Conservation (phyloP, 2,888 invertebrate genomes). For the Ophion costatus region DNA sequence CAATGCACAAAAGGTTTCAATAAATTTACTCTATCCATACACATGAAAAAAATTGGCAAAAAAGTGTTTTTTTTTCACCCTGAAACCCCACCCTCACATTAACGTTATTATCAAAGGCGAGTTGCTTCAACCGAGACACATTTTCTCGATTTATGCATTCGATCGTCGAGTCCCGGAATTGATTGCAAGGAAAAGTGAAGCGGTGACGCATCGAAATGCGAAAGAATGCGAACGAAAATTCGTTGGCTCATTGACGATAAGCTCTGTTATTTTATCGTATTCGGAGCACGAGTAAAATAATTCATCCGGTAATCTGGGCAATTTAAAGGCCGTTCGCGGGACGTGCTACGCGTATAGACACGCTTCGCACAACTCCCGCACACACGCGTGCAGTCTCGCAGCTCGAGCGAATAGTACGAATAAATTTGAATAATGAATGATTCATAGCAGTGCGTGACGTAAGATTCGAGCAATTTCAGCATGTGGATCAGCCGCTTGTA, state of each 20-base stretch:
- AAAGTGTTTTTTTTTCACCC: no score
- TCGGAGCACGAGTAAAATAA: constrained; percentile 10
- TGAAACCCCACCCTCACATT: no score
- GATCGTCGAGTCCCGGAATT: no score
- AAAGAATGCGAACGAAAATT: no score
- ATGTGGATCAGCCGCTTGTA: not conserved
- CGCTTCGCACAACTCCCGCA: not conserved
- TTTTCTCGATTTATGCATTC: no score
- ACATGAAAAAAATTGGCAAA: no score
- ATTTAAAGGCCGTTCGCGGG: not conserved
- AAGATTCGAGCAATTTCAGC: not conserved
- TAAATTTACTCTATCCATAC: no score
- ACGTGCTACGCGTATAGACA: not conserved
- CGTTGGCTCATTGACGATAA: not conserved
- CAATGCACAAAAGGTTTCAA: no score
- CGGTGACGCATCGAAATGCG: no score
- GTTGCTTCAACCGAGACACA: no score
- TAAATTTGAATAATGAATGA: constrained; percentile 46
- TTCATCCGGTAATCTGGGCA: constrained; percentile 12
- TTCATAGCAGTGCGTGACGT: not conserved
- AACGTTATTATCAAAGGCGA: no score
- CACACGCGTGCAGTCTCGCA: not conserved
- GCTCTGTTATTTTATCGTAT: not conserved
- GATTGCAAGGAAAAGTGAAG: no score
- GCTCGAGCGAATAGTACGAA: constrained; percentile 3